Evolutionary conservation across 1,140 invertebrate genomes (phyloP), one percentile per base, ranked within the genome.

Genomic region (Drosophila oshimai): DNA sequence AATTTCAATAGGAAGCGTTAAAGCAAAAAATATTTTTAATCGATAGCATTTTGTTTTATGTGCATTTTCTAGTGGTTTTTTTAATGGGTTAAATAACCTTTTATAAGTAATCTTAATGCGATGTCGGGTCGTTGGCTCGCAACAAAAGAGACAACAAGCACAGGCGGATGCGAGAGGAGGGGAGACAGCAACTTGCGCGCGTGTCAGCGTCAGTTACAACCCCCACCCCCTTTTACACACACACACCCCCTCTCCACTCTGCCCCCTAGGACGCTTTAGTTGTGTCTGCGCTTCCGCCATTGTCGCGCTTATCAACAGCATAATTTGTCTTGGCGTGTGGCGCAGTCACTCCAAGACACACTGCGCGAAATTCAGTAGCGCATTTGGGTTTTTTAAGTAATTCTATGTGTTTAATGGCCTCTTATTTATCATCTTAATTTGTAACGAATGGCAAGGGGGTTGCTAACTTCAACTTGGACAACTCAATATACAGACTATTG

Each of bases 261-360:
- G 22, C 12, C 20, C 33, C 41, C 5, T 3, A 39, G 6, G 10
- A 24, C 41, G 37, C 33, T 24, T 46, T 33, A 37, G 60, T 53
- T 71, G 67, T 71, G 46, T 72, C 68, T 70, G 60, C 55, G 65
- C 71, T 75, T 79, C 49, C 72, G 80, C 74, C 61, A 75, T 86
- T 83, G 73, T 76, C 77, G 79, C 75, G 71, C 81, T 86, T 86
- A 86, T 86, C 81, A 86, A 87, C 81, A 86, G 77, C 55, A 87
- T 86, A 86, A 86, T 86, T 86, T 86, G 81, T 86, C 81, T 87
- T 86, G 81, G 75, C 80, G 75, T 86, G 72, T 75, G 80, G 39
- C 71, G 65, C 71, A 77, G 37, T 65, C 46, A 29, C 58, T 60
- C 42, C 24, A n/a, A 39, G 33, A 6, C 3, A 41, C 61, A 65